These are phyloP conservation scores for Callyntrura guangdongensis DNA, from an alignment of 2,888 invertebrate genomes.

Conservation along the genomic window DNA sequence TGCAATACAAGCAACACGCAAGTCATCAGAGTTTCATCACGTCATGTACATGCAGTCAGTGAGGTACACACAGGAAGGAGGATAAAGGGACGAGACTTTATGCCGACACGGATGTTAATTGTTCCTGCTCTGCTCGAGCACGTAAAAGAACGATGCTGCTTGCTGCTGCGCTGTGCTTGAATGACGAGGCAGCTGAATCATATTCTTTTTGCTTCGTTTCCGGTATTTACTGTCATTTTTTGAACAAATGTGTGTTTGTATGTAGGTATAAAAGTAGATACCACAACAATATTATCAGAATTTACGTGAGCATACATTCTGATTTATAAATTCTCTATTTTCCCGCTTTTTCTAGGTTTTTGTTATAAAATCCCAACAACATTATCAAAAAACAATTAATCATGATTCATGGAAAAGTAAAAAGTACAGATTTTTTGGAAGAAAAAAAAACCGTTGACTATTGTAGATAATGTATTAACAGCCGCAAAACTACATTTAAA, in stretches of 20 bases:
- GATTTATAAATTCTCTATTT: constrained; percentile 7
- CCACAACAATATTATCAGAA: neutral
- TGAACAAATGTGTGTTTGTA: constrained; percentile 24
- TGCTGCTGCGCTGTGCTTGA: constrained; percentile 38
- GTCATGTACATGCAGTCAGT: constrained; percentile 29
- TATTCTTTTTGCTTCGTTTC: constrained; percentile 51
- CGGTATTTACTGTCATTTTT: constrained; percentile 61
- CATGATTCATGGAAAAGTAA: neutral
- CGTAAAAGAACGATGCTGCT: neutral
- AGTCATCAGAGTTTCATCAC: constrained; percentile 41
- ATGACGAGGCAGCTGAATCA: constrained; percentile 61
- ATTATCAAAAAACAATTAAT: constrained; percentile 38
- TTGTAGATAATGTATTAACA: neutral
- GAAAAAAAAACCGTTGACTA: too few species aligned
- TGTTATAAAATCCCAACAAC: neutral
- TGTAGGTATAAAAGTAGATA: too few species aligned
- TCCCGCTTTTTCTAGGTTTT: neutral
- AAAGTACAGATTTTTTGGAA: neutral
- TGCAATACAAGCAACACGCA: constrained; percentile 37
- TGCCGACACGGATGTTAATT: constrained; percentile 74
- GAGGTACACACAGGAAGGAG: constrained; percentile 62
- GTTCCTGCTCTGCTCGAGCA: constrained; percentile 28
- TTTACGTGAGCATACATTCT: neutral
- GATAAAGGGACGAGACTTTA: constrained; percentile 67
- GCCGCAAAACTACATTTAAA: neutral